phyloP scores from a whole-genome alignment of 1,140 invertebrate species.

The Polyergus mexicanus region DNA sequence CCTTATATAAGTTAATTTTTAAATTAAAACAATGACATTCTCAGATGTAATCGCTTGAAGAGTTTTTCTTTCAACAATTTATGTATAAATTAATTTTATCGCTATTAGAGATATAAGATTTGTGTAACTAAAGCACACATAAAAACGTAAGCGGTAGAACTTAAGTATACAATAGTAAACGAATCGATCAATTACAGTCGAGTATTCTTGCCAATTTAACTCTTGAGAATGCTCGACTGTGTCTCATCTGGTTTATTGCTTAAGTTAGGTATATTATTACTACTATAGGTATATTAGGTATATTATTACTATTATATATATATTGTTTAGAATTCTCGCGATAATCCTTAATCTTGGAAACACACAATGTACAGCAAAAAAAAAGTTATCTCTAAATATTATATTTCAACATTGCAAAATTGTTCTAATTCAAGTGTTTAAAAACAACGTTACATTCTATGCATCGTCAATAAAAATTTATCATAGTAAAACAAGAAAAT shows the following conservation, averaged over 20 bases:
- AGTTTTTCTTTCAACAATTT: not conserved
- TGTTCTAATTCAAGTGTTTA: too few species aligned
- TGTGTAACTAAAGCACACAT: not conserved
- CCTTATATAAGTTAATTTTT: too few species aligned
- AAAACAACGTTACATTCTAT: too few species aligned
- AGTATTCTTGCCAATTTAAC: constrained; percentile 7
- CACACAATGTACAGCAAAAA: not conserved
- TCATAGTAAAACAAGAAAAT: too few species aligned
- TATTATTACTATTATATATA: too few species aligned
- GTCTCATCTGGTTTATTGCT: not conserved
- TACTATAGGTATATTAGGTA: too few species aligned
- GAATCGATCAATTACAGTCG: constrained; percentile 28
- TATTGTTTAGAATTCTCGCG: not conserved
- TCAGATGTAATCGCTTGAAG: too few species aligned
- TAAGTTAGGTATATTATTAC: too few species aligned
- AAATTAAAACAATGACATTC: too few species aligned
- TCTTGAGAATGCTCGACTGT: not conserved
- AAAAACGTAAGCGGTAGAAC: too few species aligned
- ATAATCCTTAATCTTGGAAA: not conserved
- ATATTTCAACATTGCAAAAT: too few species aligned
- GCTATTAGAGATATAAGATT: not conserved
- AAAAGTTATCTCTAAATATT: not conserved
- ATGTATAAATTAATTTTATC: constrained; percentile 2
- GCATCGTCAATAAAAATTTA: too few species aligned
- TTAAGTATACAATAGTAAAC: not conserved